Base-by-base conservation (phyloP, 1,140 invertebrate species). In the Neodiprion lecontei region DNA sequence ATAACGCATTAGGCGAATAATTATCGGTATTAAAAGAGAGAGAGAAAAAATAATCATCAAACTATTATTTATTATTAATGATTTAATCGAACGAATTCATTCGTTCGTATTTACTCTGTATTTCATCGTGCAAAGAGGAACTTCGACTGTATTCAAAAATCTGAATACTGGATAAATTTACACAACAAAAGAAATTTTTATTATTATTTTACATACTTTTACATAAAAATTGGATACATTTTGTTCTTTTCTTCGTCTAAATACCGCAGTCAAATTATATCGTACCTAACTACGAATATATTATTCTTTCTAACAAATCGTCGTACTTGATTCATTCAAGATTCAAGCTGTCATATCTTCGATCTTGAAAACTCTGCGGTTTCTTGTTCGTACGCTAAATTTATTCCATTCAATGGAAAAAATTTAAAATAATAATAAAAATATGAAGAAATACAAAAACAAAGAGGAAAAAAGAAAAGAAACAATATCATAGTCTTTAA, bases 1-100 rank as follows among this genome's bases (percentile, higher is more conserved):
- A 9, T 9, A 14, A 14, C 4, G n/a, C 9, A 40, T 61, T 61
- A 61, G n/a, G n/a, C 53, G 53, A 17, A 14, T 14, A 61, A 61
- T 61, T 61, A 61, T 61, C 7, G n/a, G 53, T 61, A 40, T 40
- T 2, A 40, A 40, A 5, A 40, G 28, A 40, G 5, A 40, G 28
- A 40, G 5, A 61, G 8, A n/a, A 61, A 12, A 61, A 12, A 61
- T 12, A 61, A 61, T 61, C 53, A 9, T 61, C 53, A 61, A 61
- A 14, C n/a, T 61, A 61, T 61, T 61, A 61, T 61, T 61, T 61
- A 61, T 61, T 61, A 61, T 61, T 61, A 61, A 40, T 40, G 11
- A 61, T 61, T 40, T 40, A 40, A 1, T 40, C 28, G 2, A 61
- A 14, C 9, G 4, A 14, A 14, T 14, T 61, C 11, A 14, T 61